These are phyloP conservation scores for Poecilia gillii DNA, from an alignment of 2,797 vertebrate genomes.

Conservation along the genomic window DNA sequence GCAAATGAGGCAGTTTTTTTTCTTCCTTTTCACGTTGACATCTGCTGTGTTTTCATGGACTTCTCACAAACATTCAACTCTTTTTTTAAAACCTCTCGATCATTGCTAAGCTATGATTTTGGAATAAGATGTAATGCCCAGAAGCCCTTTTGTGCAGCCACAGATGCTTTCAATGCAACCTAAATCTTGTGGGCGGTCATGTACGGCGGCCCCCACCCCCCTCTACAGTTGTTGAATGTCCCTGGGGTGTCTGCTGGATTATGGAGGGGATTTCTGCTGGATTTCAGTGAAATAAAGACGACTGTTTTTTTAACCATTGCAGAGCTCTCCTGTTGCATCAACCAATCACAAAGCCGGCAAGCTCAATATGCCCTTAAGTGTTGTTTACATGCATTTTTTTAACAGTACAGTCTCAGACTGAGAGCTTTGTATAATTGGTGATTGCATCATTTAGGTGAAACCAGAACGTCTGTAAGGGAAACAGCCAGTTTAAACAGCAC, in stretches of 20 bases:
- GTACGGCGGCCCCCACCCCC: neutral
- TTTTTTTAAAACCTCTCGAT: conserved; percentile 43
- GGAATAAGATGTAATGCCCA: conserved; percentile 40
- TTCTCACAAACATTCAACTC: conserved; percentile 22
- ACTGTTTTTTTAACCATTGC: conserved; percentile 24
- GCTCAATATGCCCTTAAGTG: conserved; percentile 43
- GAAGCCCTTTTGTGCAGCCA: conserved; percentile 31
- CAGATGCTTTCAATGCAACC: conserved; percentile 45
- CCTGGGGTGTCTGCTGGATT: conserved; percentile 66
- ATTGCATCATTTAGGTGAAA: conserved; percentile 61
- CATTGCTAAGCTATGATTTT: conserved; percentile 48
- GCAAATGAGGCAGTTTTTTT: conserved; percentile 36
- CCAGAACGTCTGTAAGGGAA: conserved; percentile 19
- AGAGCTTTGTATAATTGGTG: conserved; percentile 47
- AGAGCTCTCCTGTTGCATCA: conserved; percentile 56
- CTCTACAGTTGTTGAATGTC: conserved; percentile 52
- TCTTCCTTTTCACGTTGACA: conserved; percentile 15
- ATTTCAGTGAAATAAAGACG: conserved; percentile 61
- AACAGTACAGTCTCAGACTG: conserved; percentile 37
- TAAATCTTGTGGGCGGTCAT: conserved; percentile 59
- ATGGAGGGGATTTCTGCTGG: conserved; percentile 67
- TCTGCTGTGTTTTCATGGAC: conserved; percentile 18
- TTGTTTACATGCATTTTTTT: conserved; percentile 64
- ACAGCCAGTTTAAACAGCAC: conserved; percentile 35
- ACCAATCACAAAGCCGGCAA: conserved; percentile 54